Evolutionary conservation across 2,113 vertebrate genomes (phyloP), one percentile per base, ranked within the genome.

Genomic region (Myiopsitta monachus): DNA sequence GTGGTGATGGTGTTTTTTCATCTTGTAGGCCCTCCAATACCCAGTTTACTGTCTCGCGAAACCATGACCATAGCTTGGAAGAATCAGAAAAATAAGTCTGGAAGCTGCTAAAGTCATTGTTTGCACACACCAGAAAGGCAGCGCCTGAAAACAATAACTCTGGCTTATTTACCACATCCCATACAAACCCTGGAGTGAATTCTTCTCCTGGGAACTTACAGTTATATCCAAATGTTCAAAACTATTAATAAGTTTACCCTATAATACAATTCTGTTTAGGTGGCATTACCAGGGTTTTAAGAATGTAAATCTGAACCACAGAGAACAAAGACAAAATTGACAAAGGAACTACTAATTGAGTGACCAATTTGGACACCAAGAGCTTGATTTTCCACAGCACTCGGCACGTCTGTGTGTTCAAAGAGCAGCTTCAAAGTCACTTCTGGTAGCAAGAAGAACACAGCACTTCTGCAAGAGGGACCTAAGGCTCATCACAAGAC

Each of bases 51-150:
- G 95, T 87, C 91, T 95, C 93, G 89, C 87, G 91, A 94, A 96
- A 94, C 94, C 94, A 95, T 94, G 91, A 95, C 94, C 95, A 91
- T 92, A 91, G 91, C 64, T 67, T 95, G 87, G 91, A 97, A 96
- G 96, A 95, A 97, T 95, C 92, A 95, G 94, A 96, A 97, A 97
- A 94, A 96, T 95, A 96, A 96, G 94, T 92, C 96, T 97, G 95
- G 95, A 96, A 94, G 96, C 95, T 97, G 94, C 94, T 97, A 95
- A 94, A 97, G 95, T 96, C 95, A 97, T 97, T 97, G 96, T 97
- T 97, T 97, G 96, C 96, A 95, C 95, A 96, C 96, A 97, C 96
- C 96, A 97, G 94, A 97, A 96, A 96, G 87, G 94, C 95, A 97
- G 95, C 1, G 93, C 89, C 84, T 91, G 96, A 95, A 96, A 97